Evolutionary conservation across 2,113 vertebrate genomes (phyloP).

Genomic region (Heptranchias perlo): DNA sequence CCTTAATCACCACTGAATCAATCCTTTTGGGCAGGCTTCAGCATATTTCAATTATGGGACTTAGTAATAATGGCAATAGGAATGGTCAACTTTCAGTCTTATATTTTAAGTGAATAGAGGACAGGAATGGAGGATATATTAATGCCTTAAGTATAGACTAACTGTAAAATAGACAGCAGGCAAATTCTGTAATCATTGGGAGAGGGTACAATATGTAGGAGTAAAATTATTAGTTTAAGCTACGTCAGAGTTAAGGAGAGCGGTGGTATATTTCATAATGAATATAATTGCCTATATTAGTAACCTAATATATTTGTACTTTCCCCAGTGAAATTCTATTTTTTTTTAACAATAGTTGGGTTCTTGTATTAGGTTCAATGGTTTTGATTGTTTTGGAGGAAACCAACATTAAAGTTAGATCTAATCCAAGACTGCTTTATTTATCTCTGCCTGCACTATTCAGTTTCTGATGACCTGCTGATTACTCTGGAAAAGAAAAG

Average conservation of each 20-base stretch:
- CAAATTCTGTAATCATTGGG: background rate
- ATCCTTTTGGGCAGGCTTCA: background rate
- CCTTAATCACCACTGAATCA: background rate
- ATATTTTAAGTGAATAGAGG: background rate
- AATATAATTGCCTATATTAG: background rate
- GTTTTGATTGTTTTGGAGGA: background rate
- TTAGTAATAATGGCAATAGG: background rate
- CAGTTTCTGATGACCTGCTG: background rate
- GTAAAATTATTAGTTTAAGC: background rate
- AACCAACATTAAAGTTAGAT: background rate
- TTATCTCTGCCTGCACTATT: background rate
- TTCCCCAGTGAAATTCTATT: background rate
- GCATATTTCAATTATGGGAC: background rate
- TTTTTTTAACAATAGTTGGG: background rate
- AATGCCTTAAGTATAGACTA: background rate
- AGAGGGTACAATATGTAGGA: background rate
- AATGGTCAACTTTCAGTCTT: background rate
- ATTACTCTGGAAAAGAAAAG: background rate
- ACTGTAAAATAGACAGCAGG: background rate
- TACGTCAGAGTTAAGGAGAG: background rate
- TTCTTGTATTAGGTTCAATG: background rate
- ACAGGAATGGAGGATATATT: background rate
- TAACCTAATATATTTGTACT: background rate
- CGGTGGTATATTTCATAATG: background rate
- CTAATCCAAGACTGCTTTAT: background rate